Evolutionary conservation across 2,888 invertebrate species (phyloP), one percentile per base, ranked within the genome.

Genomic region (Heliconius ethilla): DNA sequence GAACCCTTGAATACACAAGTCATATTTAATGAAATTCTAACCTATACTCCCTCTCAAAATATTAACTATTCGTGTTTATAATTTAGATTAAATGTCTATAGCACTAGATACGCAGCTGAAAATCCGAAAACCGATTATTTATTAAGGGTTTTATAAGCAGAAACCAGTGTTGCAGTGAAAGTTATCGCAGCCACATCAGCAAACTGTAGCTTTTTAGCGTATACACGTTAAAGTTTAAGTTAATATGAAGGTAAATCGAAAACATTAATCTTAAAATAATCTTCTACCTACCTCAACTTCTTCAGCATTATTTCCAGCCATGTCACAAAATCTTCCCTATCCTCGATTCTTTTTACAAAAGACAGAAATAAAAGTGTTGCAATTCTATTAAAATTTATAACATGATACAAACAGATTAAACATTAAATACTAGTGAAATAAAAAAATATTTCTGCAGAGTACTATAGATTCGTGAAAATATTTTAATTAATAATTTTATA

Each of bases 281-380:
- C 37, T 59, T 77, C 66, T 79, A 91, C 90, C 92, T 93, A 95
- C 95, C 94, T 95, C 95, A 85, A 95, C 95, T 91, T 95, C 95
- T 88, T 95, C 95, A 82, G 92, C 90, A 91, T 92, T 95, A 92
- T 95, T 95, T 88, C 95, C 95, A 95, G 95, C 95, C 95, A 95
- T 95, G 90, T 94, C 93, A 94, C 93, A 93, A 89, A 92, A 89
- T 90, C 88, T 90, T 89, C 87, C 70, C 67, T 86, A 87, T 88
- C 86, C 90, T 86, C 88, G 89, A 87, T 88, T 92, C 72, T 87
- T 90, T 90, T 90, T 88, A 86, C 85, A 86, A 89, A 88, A 89
- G 91, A 91, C 87, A 90, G 90, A 89, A 83, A 84, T 83, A 72
- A 79, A 40, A 79, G 86, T 90, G 90, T 90, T 92, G 90, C 92